Evolutionary conservation across 1,140 invertebrate species (phyloP).

Genomic region (Neelides sp.): DNA sequence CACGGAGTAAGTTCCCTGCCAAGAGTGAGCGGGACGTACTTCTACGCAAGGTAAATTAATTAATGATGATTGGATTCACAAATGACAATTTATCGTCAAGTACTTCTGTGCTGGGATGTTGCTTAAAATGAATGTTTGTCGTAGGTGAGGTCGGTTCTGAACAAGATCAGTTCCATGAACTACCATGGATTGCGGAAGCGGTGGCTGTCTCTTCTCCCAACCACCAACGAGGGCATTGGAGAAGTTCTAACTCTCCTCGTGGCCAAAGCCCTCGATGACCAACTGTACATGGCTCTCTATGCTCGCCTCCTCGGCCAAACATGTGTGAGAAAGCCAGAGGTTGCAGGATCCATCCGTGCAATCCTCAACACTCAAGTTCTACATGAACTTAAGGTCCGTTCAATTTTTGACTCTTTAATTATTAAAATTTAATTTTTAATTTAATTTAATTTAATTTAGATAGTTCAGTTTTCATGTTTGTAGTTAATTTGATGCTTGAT

Average conservation of each 20-base stretch:
- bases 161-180: conserved; percentile 25
- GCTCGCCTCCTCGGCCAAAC: conserved; percentile 18
- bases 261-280: conserved; percentile 22
- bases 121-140: background rate
- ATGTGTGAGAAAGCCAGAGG: background rate
- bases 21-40: conserved; percentile 20
- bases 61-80: too few species aligned
- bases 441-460: background rate
- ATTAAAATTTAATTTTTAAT: background rate
- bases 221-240: background rate
- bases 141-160: conserved; percentile 27
- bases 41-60: conserved; percentile 22
- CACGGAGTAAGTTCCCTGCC: conserved; percentile 16
- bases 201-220: conserved; percentile 20
- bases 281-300: conserved; percentile 24
- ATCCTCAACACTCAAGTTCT: conserved; percentile 16
- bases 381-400: conserved; percentile 11
- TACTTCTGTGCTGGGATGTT: background rate
- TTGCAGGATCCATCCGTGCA: conserved; percentile 4
- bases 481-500: background rate
- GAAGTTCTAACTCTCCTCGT: conserved; percentile 21
- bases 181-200: conserved; percentile 17
- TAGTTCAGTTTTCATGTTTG: background rate
- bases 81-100: too few species aligned
- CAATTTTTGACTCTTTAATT: background rate